Percentiles rank a stretch among this genome's conserved stretches.
phyloP scores from a whole-genome alignment of 2,888 invertebrate species.

The Ochlodes sylvanus region DNA sequence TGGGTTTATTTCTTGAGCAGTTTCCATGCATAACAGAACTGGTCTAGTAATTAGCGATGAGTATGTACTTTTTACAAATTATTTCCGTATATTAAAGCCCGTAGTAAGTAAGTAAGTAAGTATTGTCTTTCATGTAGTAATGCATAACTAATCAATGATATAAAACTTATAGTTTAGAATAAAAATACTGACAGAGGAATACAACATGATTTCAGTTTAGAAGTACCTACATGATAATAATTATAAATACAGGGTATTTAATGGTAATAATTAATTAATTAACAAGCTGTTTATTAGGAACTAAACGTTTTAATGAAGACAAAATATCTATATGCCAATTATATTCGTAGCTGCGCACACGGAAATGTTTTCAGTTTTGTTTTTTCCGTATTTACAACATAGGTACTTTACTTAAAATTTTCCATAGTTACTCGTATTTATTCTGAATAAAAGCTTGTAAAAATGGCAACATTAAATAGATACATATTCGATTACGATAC shows the following conservation, averaged over 20 bases:
- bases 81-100: background rate
- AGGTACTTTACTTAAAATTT: constrained; percentile 40
- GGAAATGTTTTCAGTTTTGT: constrained; percentile 48
- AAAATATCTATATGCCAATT: constrained; percentile 20
- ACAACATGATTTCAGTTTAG: constrained; percentile 5
- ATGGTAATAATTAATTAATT: constrained; percentile 19
- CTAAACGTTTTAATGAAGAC: constrained; percentile 24
- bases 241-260: constrained; percentile 6
- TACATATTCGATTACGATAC: too few species aligned
- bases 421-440: background rate
- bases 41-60: too few species aligned
- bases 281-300: constrained; percentile 23
- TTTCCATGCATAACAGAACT: too few species aligned
- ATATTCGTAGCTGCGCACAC: constrained; percentile 36
- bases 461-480: background rate
- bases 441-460: too few species aligned
- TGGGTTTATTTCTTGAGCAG: too few species aligned
- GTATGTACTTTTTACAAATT: too few species aligned
- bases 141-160: too few species aligned
- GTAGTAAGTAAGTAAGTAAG: background rate
- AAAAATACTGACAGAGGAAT: too few species aligned
- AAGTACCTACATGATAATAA: constrained; percentile 1
- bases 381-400: constrained; percentile 50
- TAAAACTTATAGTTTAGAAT: too few species aligned
- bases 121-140: too few species aligned